Conservation (phyloP, 2,888 invertebrate species). For the Leptogaster cylindrica region DNA sequence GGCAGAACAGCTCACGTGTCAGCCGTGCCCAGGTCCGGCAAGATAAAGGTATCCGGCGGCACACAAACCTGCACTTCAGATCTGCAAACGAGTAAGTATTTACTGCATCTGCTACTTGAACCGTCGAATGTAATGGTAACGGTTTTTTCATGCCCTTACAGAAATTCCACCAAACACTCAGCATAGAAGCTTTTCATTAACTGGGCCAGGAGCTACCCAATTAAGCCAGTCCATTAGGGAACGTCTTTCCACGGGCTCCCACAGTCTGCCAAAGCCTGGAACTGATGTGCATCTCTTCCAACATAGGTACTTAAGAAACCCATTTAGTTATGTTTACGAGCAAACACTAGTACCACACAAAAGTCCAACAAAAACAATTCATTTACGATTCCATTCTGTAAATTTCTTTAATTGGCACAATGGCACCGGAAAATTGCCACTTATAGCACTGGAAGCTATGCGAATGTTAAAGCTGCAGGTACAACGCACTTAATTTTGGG, state of each 20-base stretch:
- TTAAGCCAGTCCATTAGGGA: slow-evolving; percentile 86
- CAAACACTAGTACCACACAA: background rate
- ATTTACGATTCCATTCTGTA: too few species aligned
- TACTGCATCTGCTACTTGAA: too few species aligned
- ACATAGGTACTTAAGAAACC: slow-evolving; percentile 63
- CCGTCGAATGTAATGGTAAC: too few species aligned
- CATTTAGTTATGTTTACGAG: background rate
- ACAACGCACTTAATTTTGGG: too few species aligned
- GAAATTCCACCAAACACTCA: slow-evolving; percentile 72
- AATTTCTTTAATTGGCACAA: too few species aligned
- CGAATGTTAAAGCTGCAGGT: too few species aligned
- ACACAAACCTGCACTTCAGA: slow-evolving; percentile 87
- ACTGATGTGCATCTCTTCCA: slow-evolving; percentile 70
- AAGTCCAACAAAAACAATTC: too few species aligned
- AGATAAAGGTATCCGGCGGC: slow-evolving; percentile 88
- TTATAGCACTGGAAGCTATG: too few species aligned
- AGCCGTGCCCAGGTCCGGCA: slow-evolving; percentile 78
- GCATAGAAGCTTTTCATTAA: slow-evolving; percentile 84
- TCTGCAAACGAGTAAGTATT: slow-evolving; percentile 71
- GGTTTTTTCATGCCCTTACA: too few species aligned
- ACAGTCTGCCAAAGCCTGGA: slow-evolving; percentile 81
- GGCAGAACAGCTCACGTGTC: slow-evolving; percentile 82
- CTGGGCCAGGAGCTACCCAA: slow-evolving; percentile 84
- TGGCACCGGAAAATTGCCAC: too few species aligned
- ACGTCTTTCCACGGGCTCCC: slow-evolving; percentile 82